Base-by-base conservation (phyloP, 1,140 invertebrate species). In the Orius insidiosus region DNA sequence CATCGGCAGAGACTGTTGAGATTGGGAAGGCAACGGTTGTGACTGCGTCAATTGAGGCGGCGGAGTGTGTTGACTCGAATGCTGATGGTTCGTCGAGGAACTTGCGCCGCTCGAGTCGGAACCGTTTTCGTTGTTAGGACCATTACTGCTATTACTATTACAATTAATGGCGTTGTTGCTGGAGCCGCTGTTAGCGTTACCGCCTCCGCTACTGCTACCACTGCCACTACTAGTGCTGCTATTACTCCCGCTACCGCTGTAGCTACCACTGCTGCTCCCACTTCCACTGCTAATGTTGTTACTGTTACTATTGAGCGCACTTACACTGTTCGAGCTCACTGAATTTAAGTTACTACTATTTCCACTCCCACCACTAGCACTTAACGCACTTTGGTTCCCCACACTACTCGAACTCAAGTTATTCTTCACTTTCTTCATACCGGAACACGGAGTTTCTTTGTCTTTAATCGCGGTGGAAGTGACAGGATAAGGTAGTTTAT, bases 171-270 rank as follows among this genome's bases (percentile, higher is more conserved):
- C 7, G 40, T 18, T 7, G 7, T 10, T 18, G 43, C 31, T n/a
- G n/a, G n/a, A n/a, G n/a, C n/a, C n/a, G n/a, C n/a, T n/a, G n/a
- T n/a, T n/a, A n/a, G 14, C 24, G 38, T 34, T 15, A 5, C 13
- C 13, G 8, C 5, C 15, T 6, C 24, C 34, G 64, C 63, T 8
- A 66, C 60, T 50, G 58, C 68, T 61, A 45, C 63, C 52, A 49
- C 62, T 58, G 55, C n/a, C n/a, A n/a, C 60, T 55, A 42, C 65
- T 58, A 57, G 48, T 19, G 56, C 53, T 16, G 31, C 14, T 2
- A 43, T 13, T 11, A 19, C 31, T 6, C 55, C 4, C n/a, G 24
- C 31, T 14, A 8, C 16, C 24, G 38, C 45, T 15, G 5, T 11
- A 14, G 8, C 5, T 10, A 8, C 24, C 34, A 13, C 18, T 7